Evolutionary conservation across 2,888 invertebrate genomes (phyloP).

Genomic region (Byasa hedistus): DNA sequence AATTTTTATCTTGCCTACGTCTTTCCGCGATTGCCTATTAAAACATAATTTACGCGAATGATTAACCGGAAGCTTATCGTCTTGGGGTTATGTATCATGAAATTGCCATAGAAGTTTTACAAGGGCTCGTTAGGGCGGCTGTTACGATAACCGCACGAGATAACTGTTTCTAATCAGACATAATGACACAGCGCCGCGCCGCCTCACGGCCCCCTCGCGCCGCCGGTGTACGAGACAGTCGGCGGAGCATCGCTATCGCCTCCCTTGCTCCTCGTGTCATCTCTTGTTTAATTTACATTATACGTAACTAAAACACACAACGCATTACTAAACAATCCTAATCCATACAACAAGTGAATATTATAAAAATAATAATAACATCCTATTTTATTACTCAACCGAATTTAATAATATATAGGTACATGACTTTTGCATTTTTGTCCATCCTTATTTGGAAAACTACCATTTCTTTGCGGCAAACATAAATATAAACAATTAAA

Average conservation of each 20-base stretch:
- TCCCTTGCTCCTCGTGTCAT: conserved; percentile 41
- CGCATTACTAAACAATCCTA: neutral
- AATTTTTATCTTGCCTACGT: conserved; percentile 25
- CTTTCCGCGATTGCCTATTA: conserved; percentile 37
- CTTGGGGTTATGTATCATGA: conserved; percentile 61
- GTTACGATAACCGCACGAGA: conserved; percentile 74
- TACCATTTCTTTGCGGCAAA: no score
- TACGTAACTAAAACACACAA: neutral
- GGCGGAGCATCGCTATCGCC: conserved; percentile 13
- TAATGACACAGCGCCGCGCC: conserved; percentile 63
- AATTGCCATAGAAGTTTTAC: conserved; percentile 71
- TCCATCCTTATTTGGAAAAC: no score
- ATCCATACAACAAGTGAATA: no score
- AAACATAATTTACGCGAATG: conserved; percentile 55
- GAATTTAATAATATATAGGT: no score
- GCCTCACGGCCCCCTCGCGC: conserved; percentile 34
- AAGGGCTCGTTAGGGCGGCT: conserved; percentile 69
- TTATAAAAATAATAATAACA: no score
- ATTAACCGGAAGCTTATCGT: conserved; percentile 65
- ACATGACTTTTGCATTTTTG: no score
- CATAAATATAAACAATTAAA: no score
- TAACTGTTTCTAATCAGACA: conserved; percentile 76
- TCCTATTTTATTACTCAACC: no score
- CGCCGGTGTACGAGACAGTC: conserved; percentile 20
- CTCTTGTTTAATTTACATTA: conserved; percentile 46